Evolutionary conservation across 2,888 invertebrate genomes (phyloP), one percentile per base, ranked within the genome.

Genomic region (Synanthedon myopaeformis): DNA sequence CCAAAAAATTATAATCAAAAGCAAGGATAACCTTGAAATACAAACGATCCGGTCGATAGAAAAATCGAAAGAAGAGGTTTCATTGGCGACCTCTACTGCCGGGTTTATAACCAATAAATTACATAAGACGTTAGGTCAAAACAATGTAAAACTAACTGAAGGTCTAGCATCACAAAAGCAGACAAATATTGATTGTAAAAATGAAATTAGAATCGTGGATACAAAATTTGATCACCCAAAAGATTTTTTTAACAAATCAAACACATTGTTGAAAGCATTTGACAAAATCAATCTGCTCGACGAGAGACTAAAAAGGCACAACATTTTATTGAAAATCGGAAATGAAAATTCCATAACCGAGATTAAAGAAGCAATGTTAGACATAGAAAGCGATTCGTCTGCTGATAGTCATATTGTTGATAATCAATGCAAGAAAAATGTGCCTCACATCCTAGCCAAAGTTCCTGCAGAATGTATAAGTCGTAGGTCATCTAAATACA

Each of bases 401-500:
- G 49, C 14, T 8, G 49, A 49, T 12, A 49, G 6, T 12, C 14
- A 10, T 6, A 19, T 19, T 14, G 49, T 10, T 17, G 17, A 49
- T 3, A 45, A 14, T 45, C n/a, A 45, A 45, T 11, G 6, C 8
- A 45, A 45, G 8, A 12, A 45, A 45, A 2, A 13, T 6, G 45
- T 13, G 3, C 45, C 45, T 45, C 13, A 45, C 3, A 45, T 45
- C 11, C 19, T 49, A 17, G 23, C 49, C 10, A 17, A 13, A 17
- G 11, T 49, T 49, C 12, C 49, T 19, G 11, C 19, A 19, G 49
- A 13, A 49, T 45, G 14, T 45, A 6, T 14, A 3, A 45, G 14
- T 14, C 14, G 14, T 45, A 12, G 45, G 45, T 10, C 55, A 14
- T 64, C 66, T 3, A 59, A 57, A 52, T 61, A 58, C 53, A 55